Percentiles rank a stretch among this genome's conserved stretches.
These are phyloP conservation scores for Phylloscopus trochiloides DNA, from an alignment of 2,113 vertebrate species.

Conservation along the genomic window DNA sequence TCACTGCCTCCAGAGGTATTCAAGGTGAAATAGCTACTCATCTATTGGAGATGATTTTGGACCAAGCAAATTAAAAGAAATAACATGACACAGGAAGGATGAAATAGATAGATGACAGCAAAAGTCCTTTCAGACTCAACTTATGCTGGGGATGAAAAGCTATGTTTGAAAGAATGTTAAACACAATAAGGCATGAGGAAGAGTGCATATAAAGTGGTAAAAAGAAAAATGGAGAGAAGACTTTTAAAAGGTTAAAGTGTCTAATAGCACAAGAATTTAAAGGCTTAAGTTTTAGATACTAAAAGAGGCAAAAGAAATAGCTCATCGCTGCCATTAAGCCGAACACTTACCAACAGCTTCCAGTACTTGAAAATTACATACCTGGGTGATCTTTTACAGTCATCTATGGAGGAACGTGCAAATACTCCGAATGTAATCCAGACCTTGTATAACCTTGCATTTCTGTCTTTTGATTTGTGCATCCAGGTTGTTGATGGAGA, in stretches of 20 bases:
- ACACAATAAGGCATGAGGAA: conserved; percentile 37
- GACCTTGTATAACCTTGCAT: not conserved
- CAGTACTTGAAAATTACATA: not conserved
- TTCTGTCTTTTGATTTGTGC: not conserved
- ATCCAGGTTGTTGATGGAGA: not conserved
- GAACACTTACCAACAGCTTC: not conserved
- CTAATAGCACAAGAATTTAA: not conserved
- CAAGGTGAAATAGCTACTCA: conserved; percentile 12
- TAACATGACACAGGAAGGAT: not conserved
- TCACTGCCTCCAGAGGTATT: not conserved
- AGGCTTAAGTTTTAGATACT: not conserved
- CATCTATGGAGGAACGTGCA: not conserved
- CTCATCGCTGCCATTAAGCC: not conserved
- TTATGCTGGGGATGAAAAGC: not conserved
- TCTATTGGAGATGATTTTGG: not conserved
- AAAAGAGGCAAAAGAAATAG: not conserved
- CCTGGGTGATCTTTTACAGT: not conserved
- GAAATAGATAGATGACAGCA: not conserved
- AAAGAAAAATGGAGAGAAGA: not conserved
- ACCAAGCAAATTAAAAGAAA: conserved; percentile 29
- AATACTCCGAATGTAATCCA: not conserved
- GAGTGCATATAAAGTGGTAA: not conserved
- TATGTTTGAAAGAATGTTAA: conserved; percentile 38
- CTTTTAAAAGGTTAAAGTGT: not conserved
- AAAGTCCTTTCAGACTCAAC: conserved; percentile 11